These are phyloP conservation scores for Platynereis dumerilii DNA, from an alignment of 2,888 invertebrate genomes.

Conservation along the genomic window DNA sequence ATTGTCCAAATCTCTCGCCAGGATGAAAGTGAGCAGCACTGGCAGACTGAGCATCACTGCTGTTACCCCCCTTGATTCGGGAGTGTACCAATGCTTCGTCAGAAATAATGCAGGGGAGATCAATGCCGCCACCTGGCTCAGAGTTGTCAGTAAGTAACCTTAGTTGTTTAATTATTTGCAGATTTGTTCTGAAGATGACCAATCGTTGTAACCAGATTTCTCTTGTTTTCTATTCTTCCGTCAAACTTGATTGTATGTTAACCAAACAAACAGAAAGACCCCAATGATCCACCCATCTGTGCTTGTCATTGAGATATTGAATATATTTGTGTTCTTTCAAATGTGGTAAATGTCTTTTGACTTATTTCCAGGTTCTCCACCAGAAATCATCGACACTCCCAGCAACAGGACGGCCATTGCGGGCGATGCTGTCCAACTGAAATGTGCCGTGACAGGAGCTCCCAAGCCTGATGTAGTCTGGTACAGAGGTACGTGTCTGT, in stretches of 20 bases:
- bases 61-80: constrained; percentile 83
- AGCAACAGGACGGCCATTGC: constrained; percentile 88
- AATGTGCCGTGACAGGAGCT: constrained; percentile 88
- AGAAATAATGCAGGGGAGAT: constrained; percentile 89
- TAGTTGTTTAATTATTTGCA: neutral
- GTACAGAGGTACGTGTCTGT: constrained; percentile 69
- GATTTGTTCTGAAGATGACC: neutral
- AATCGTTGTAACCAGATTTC: neutral
- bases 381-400: constrained; percentile 84
- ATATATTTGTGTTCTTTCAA: no score
- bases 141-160: constrained; percentile 85
- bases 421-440: constrained; percentile 88
- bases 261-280: no score
- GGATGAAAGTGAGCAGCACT: constrained; percentile 24
- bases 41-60: constrained; percentile 82
- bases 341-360: no score
- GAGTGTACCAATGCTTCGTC: constrained; percentile 94
- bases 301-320: no score
- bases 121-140: constrained; percentile 87
- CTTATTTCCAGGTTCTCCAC: constrained; percentile 76
- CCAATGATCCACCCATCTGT: no score
- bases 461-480: constrained; percentile 90
- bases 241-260: no score
- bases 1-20: no score
- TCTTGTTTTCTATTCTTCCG: no score